Base-by-base conservation (phyloP, 1,140 invertebrate genomes). In the Pseudomyrmex pallidus region DNA sequence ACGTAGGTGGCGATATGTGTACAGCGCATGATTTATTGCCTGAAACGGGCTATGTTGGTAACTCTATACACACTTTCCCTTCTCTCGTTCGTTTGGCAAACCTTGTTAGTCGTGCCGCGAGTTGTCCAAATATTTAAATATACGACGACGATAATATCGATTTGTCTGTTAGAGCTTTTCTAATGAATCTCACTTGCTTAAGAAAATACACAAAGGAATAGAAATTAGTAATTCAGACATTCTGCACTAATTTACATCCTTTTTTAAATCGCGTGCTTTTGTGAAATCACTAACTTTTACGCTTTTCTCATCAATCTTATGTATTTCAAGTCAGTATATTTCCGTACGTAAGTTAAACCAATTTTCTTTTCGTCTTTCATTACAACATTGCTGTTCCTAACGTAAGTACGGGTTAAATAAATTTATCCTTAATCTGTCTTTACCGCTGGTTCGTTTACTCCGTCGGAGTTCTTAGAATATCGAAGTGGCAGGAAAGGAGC, bases 351-450 rank as follows among this genome's bases (percentile, higher is more conserved):
- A 9, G 52, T 67, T 46, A 67, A 44, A 70, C n/a, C 44, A 13
- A 46, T 59, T 59, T 22, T 70, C 15, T 57, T 9, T 56, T 35
- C 12, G 12, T 13, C 48, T 66, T 74, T 74, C 63, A 68, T 86
- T 74, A 85, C 56, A 48, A 68, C 50, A 56, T 66, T 70, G 84
- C 63, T 59, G 44, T 25, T 82, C 20, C 59, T 59, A 25, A 44
- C 84, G 13, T 10, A 57, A 63, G 62, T 64, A 22, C 35, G 22
- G n/a, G n/a, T 20, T 80, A 62, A 61, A 83, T 74, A 86, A 85
- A 82, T 74, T 74, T 83, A 57, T 61, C 63, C 52, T 86, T 87
- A 78, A 84, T 87, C 67, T 46, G 52, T 72, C 48, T 57, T 78
- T 66, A 83, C 82, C 57, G 20, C 22, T 46, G 17, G 68, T 52